phyloP scores from a whole-genome alignment of 2,888 invertebrate species.

The Oscheius sp. region DNA sequence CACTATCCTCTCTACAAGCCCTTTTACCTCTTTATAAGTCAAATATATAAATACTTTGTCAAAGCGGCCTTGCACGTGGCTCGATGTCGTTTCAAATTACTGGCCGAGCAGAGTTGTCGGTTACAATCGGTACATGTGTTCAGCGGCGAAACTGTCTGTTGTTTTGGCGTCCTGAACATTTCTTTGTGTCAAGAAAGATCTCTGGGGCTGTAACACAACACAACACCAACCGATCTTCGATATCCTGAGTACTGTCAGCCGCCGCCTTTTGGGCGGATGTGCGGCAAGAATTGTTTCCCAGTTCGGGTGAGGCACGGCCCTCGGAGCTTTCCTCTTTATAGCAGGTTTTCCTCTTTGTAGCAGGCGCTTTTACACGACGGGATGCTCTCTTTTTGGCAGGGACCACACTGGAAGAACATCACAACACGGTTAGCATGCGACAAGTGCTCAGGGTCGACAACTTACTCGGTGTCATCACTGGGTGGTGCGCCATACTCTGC shows the following conservation, averaged over 20 bases:
- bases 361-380: background rate
- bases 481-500: conserved; percentile 38
- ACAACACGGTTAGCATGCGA: conserved; percentile 27
- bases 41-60: background rate
- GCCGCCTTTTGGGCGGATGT: background rate
- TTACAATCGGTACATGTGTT: conserved; percentile 51
- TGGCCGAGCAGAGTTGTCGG: conserved; percentile 56
- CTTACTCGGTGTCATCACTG: conserved; percentile 43
- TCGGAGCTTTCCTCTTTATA: background rate
- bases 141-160: background rate
- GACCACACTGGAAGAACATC: conserved; percentile 29
- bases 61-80: conserved; percentile 56
- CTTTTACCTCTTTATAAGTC: background rate
- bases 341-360: too few species aligned
- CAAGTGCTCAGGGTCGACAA: background rate
- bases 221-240: conserved; percentile 32
- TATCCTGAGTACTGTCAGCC: conserved; percentile 24
- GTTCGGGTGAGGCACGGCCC: background rate
- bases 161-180: conserved; percentile 2
- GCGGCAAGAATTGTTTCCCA: background rate
- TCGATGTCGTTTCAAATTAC: conserved; percentile 62
- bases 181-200: background rate
- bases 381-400: conserved; percentile 2
- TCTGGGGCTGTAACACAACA: conserved; percentile 17
- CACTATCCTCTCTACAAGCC: conserved; percentile 1